A percentile compares a stretch with the other conserved stretches of the same genome.
phyloP scores from a whole-genome alignment of 2,113 vertebrate species.

The Corythornis vintsioides region DNA sequence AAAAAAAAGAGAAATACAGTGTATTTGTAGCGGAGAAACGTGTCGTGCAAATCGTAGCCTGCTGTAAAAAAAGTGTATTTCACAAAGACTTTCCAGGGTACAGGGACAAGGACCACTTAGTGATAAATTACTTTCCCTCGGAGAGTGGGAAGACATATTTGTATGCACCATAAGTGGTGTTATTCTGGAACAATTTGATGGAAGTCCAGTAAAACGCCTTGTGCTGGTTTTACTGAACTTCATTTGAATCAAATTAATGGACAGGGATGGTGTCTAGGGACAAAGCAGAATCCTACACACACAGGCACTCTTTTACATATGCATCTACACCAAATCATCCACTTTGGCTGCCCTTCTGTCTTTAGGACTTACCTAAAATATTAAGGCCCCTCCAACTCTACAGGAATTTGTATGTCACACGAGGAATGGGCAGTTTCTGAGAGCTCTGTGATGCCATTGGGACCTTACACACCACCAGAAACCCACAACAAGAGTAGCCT shows the following conservation, averaged over 20 bases:
- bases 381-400: neutral
- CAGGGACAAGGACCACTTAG: conserved; percentile 67
- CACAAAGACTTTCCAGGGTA: conserved; percentile 24
- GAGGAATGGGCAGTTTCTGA: neutral
- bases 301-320: neutral
- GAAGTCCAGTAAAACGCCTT: neutral
- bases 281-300: neutral
- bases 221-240: conserved; percentile 12
- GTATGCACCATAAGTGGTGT: neutral
- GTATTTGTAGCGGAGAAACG: neutral
- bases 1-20: neutral
- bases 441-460: neutral
- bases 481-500: neutral
- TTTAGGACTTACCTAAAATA: neutral
- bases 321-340: neutral
- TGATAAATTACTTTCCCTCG: conserved; percentile 54
- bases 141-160: conserved; percentile 20
- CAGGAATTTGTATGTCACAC: fast-evolving
- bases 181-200: conserved; percentile 37
- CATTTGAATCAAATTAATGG: neutral
- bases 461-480: neutral
- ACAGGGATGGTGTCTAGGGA: neutral
- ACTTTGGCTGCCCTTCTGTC: neutral
- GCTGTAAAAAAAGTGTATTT: conserved; percentile 10
- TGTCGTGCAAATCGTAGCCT: neutral